phyloP scores from a whole-genome alignment of 2,888 invertebrate genomes.

The Pheosia gnoma region DNA sequence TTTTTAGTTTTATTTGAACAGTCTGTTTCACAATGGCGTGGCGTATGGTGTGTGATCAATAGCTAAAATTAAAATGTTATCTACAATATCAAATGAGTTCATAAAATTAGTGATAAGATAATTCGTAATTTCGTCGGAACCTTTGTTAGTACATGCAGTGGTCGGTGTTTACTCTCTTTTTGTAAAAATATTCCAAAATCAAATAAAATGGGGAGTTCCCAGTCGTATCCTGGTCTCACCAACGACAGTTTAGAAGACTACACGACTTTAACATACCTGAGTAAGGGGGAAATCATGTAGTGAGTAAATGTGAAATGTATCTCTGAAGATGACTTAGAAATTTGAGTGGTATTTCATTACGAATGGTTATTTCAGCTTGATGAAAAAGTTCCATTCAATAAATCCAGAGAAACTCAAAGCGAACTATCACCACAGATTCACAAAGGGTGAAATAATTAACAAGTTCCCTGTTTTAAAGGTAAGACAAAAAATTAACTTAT shows the following conservation, averaged over 20 bases:
- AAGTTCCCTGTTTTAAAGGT: constrained; percentile 88
- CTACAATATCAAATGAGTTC: constrained; percentile 12
- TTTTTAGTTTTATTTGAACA: constrained; percentile 28
- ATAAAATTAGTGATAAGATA: constrained; percentile 32
- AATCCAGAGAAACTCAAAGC: constrained; percentile 67
- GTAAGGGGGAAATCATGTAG: constrained; percentile 85
- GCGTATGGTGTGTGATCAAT: background rate
- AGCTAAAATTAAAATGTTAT: constrained; percentile 6
- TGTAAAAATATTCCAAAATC: no score
- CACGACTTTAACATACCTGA: constrained; percentile 84
- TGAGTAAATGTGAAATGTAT: constrained; percentile 66
- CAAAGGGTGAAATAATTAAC: constrained; percentile 78
- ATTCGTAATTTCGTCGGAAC: constrained; percentile 12
- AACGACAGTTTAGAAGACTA: constrained; percentile 85
- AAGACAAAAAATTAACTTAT: constrained; percentile 1
- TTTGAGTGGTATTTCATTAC: no score
- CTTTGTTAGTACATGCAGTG: constrained; percentile 14
- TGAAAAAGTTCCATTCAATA: constrained; percentile 83
- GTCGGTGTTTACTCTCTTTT: background rate
- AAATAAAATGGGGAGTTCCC: constrained; percentile 76
- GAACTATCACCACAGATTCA: constrained; percentile 79
- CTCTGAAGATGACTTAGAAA: no score
- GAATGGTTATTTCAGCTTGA: constrained; percentile 70
- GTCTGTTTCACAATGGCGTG: background rate
- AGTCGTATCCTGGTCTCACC: constrained; percentile 78